phyloP scores from a whole-genome alignment of 1,140 invertebrate species.

The Hylaeus anthracinus region DNA sequence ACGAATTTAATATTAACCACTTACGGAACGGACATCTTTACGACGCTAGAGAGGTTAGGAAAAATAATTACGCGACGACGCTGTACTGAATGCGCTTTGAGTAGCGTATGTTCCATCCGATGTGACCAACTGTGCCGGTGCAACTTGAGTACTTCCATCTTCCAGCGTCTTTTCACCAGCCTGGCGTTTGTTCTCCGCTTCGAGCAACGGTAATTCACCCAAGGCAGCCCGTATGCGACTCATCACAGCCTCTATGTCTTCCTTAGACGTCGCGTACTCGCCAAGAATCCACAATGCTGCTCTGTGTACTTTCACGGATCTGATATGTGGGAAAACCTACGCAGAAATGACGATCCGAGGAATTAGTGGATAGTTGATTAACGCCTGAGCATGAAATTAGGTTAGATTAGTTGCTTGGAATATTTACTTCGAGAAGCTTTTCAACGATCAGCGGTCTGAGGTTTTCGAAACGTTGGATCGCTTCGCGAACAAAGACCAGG shows the following conservation, averaged over 20 bases:
- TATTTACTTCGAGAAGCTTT: constrained; percentile 82
- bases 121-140: constrained; percentile 89
- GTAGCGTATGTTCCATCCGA: constrained; percentile 99
- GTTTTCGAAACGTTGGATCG: constrained; percentile 94
- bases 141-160: constrained; percentile 76
- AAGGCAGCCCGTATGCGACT: constrained; percentile 88
- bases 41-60: not conserved
- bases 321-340: constrained; percentile 88
- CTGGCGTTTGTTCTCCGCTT: constrained; percentile 90
- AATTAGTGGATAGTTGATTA: too few relatives aligned
- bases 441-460: constrained; percentile 89
- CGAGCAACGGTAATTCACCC: constrained; percentile 94
- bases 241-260: constrained; percentile 91
- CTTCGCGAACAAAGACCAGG: constrained; percentile 96
- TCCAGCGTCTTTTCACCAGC: constrained; percentile 83
- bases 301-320: constrained; percentile 93
- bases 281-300: constrained; percentile 99
- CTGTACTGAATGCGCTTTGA: constrained; percentile 96
- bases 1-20: not conserved
- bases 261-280: constrained; percentile 92
- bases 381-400: too few relatives aligned
- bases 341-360: not conserved
- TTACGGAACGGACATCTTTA: not conserved
- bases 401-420: not conserved
- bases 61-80: constrained; percentile 68